Evolutionary conservation across 2,113 vertebrate genomes (phyloP).

Genomic region (Atrichornis clamosus): DNA sequence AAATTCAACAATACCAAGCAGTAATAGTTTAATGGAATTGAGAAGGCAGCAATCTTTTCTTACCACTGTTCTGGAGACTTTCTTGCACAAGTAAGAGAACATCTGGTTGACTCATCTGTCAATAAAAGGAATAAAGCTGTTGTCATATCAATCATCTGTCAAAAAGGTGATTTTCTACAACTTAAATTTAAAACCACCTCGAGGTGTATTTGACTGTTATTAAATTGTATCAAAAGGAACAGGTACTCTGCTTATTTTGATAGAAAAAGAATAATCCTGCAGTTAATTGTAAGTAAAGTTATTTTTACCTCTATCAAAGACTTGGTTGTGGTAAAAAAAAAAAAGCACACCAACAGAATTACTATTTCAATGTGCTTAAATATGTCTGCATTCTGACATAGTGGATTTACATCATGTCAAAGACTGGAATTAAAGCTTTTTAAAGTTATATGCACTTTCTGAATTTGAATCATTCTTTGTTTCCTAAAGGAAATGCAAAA

Average conservation of each 20-base stretch:
- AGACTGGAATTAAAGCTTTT: neutral
- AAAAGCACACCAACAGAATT: neutral
- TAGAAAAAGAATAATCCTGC: neutral
- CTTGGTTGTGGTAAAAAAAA: neutral
- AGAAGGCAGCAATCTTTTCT: constrained; percentile 64
- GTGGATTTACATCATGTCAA: neutral
- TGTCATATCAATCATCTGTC: neutral
- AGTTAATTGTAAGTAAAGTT: neutral
- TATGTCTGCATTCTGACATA: neutral
- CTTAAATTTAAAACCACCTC: neutral
- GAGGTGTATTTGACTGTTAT: neutral
- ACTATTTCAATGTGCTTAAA: neutral
- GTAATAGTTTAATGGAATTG: neutral
- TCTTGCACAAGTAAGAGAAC: constrained; percentile 91
- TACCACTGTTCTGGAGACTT: constrained; percentile 84
- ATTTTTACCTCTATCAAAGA: neutral
- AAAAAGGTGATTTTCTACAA: neutral
- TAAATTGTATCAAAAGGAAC: neutral
- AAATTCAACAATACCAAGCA: neutral
- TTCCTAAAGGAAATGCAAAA: neutral
- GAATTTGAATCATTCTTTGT: neutral
- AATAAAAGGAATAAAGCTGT: constrained; percentile 23
- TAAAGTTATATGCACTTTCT: neutral
- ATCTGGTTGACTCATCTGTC: constrained; percentile 93
- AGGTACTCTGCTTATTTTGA: neutral